Conservation (phyloP, 2,113 vertebrate species). For the Phyllostomus hastatus region DNA sequence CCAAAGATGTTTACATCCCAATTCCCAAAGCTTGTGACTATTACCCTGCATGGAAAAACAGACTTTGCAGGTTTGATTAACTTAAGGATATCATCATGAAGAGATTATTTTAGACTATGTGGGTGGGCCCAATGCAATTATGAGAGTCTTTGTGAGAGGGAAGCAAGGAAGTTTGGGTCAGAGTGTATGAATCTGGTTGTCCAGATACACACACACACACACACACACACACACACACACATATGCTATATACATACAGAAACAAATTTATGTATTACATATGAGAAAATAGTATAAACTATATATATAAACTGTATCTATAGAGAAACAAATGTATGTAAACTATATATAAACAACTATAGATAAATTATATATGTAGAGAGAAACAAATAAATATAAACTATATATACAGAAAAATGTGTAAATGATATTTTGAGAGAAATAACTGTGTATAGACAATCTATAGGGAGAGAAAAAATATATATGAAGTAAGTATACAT, state of each 20-base stretch:
- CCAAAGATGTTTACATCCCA: too few species aligned
- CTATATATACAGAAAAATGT: background rate
- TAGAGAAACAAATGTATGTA: background rate
- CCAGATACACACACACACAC: background rate
- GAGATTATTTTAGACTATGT: too few species aligned
- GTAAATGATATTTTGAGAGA: background rate
- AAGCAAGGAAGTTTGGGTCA: background rate
- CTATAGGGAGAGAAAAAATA: background rate
- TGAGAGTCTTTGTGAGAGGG: background rate
- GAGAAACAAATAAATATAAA: background rate
- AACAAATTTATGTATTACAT: too few species aligned
- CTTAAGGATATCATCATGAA: too few species aligned
- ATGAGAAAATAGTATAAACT: background rate
- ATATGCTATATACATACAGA: too few species aligned
- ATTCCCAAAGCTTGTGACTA: too few species aligned
- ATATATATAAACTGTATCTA: too few species aligned
- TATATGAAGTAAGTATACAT: background rate
- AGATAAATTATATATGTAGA: background rate
- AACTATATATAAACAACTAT: background rate
- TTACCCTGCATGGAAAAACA: too few species aligned
- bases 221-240: background rate
- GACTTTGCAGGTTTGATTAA: too few species aligned
- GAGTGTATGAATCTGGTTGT: background rate
- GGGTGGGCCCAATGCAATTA: background rate
- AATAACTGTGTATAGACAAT: background rate